These are phyloP conservation scores for Sinohyriopsis cumingii DNA, from an alignment of 2,888 invertebrate species.

Conservation along the genomic window DNA sequence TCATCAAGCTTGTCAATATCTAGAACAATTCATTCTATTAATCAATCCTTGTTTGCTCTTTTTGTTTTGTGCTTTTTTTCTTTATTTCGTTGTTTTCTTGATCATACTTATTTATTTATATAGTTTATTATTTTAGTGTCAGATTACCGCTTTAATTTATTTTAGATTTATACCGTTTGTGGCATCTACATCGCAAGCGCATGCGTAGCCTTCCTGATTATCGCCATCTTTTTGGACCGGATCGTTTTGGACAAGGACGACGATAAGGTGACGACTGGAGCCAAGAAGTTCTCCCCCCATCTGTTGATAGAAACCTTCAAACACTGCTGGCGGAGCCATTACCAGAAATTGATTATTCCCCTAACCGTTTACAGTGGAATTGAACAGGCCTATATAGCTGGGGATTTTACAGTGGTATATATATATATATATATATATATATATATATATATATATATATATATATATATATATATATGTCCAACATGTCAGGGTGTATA, in stretches of 20 bases:
- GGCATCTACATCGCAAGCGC: slow-evolving; percentile 92
- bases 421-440: background rate
- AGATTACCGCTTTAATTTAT: background rate
- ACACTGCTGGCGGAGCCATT: slow-evolving; percentile 87
- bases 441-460: too few relatives aligned
- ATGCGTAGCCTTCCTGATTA: slow-evolving; percentile 86
- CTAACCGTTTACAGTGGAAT: slow-evolving; percentile 97
- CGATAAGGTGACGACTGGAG: slow-evolving; percentile 22
- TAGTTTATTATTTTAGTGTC: too few relatives aligned
- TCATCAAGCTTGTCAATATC: too few relatives aligned
- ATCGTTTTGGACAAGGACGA: slow-evolving; percentile 59
- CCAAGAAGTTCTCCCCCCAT: slow-evolving; percentile 37
- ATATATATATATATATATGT: too few relatives aligned
- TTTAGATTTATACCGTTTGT: slow-evolving; percentile 89
- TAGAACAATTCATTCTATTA: background rate
- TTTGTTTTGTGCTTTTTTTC: background rate
- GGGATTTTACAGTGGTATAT: slow-evolving; percentile 76
- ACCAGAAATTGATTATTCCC: slow-evolving; percentile 93
- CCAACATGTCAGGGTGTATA: too few relatives aligned
- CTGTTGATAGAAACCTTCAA: slow-evolving; percentile 81
- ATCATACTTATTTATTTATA: background rate
- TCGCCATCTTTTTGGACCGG: slow-evolving; percentile 87
- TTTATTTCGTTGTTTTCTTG: background rate
- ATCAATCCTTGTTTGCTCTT: background rate
- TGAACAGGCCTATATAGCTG: slow-evolving; percentile 97